Percentiles rank a stretch among this genome's conserved stretches.
Conservation (phyloP, 2,113 vertebrate genomes). For the Cyprinodon variegatus region DNA sequence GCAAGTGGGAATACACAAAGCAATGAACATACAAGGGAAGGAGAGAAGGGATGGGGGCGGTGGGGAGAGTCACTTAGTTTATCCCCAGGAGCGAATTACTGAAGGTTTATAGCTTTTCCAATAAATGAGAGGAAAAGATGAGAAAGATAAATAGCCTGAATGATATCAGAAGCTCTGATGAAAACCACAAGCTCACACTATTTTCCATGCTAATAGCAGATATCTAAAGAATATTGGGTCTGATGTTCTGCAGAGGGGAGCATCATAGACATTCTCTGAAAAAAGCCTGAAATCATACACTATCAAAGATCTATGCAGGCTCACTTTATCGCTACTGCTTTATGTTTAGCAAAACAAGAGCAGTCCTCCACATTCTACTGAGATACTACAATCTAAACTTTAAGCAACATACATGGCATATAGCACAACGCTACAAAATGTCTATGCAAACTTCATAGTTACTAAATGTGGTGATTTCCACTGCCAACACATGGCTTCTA, state of each 20-base stretch:
- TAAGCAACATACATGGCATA: background rate
- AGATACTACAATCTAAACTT: background rate
- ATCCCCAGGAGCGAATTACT: constrained; percentile 43
- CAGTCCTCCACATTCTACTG: background rate
- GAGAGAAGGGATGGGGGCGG: constrained; percentile 1
- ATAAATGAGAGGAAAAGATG: constrained; percentile 45
- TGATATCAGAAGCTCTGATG: constrained; percentile 16
- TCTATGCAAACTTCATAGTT: background rate
- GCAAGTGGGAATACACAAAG: constrained; percentile 62
- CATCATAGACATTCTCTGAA: background rate
- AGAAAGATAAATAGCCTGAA: constrained; percentile 29
- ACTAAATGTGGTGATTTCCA: background rate
- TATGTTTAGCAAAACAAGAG: background rate
- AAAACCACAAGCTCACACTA: constrained; percentile 4
- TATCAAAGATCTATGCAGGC: background rate
- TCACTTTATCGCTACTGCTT: background rate
- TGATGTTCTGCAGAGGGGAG: constrained; percentile 6
- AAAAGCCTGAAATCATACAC: background rate
- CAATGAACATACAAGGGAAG: constrained; percentile 42
- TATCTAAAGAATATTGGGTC: background rate
- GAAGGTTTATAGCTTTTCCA: constrained; percentile 57
- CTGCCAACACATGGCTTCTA: background rate
- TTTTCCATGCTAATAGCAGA: constrained; percentile 2
- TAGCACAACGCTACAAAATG: background rate
- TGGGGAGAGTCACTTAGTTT: constrained; percentile 35